These are phyloP conservation scores for Caenorhabditis wallacei DNA, from an alignment of 2,888 invertebrate genomes.

Conservation along the genomic window DNA sequence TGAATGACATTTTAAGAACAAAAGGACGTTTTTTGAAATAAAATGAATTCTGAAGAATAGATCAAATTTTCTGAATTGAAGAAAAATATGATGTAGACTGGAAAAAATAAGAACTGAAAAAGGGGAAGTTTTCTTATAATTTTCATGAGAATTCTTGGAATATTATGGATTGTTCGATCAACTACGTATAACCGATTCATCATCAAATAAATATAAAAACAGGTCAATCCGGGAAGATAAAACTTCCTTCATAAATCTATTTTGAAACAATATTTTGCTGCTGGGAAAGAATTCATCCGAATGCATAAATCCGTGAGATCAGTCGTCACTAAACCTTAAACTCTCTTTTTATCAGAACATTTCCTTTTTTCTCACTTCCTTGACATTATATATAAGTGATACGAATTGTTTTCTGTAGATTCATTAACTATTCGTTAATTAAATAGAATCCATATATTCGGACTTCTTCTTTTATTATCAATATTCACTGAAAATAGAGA, in stretches of 20 bases:
- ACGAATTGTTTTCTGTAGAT: not conserved
- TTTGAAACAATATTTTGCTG: not conserved
- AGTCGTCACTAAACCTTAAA: not conserved
- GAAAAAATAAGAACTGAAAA: too few species aligned
- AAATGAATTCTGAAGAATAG: too few species aligned
- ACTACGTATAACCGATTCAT: not conserved
- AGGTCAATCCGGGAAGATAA: not conserved
- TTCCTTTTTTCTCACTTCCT: not conserved
- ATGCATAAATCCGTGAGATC: slow-evolving; percentile 23
- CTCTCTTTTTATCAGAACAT: not conserved
- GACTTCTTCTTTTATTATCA: too few species aligned
- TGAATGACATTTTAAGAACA: too few species aligned
- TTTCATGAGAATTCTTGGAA: not conserved
- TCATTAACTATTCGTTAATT: not conserved
- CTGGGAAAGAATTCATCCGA: not conserved
- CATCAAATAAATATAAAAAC: not conserved
- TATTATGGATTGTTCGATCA: not conserved
- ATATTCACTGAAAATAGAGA: too few species aligned
- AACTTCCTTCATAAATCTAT: not conserved
- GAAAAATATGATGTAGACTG: too few species aligned
- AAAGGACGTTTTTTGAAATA: too few species aligned
- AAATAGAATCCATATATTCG: too few species aligned
- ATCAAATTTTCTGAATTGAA: too few species aligned
- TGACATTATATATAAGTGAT: not conserved
- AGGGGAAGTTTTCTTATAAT: not conserved